phyloP scores from a whole-genome alignment of 2,888 invertebrate genomes.

The Pollenia griseotomentosa region DNA sequence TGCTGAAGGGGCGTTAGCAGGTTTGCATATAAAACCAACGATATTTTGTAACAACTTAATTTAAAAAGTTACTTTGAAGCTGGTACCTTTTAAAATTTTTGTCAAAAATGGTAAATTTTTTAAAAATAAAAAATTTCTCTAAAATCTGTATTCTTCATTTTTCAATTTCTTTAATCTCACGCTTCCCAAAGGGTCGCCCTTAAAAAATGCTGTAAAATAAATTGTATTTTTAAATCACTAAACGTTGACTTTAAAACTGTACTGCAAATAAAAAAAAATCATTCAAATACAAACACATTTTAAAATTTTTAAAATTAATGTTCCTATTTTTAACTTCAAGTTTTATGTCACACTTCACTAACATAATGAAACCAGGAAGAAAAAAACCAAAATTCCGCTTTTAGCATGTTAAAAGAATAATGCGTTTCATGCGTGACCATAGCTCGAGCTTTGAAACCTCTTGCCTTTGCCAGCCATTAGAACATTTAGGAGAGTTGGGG shows the following conservation, averaged over 20 bases:
- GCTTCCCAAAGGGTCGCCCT: no score
- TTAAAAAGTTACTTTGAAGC: no score
- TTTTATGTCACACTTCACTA: constrained; percentile 63
- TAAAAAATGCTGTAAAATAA: not conserved
- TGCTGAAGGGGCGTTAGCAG: no score
- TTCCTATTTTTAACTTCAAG: constrained; percentile 7
- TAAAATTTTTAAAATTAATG: constrained; percentile 53
- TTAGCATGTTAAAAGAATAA: constrained; percentile 58
- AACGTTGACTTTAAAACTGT: no score
- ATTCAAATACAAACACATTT: not conserved
- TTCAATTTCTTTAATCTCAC: no score
- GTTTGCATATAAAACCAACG: no score
- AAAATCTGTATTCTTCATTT: no score
- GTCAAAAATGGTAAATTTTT: no score
- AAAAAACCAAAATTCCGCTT: not conserved
- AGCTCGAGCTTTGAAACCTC: constrained; percentile 34
- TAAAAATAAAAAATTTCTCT: no score
- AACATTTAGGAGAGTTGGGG: not conserved
- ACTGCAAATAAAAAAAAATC: not conserved
- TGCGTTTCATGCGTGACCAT: constrained; percentile 71
- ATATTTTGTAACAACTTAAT: no score
- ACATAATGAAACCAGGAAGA: not conserved
- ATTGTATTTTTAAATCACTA: not conserved
- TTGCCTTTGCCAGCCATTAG: not conserved
- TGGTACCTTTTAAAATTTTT: no score